Conservation (phyloP, 53 echinoderm and acorn worm genomes). For the Zoroaster sp. region DNA sequence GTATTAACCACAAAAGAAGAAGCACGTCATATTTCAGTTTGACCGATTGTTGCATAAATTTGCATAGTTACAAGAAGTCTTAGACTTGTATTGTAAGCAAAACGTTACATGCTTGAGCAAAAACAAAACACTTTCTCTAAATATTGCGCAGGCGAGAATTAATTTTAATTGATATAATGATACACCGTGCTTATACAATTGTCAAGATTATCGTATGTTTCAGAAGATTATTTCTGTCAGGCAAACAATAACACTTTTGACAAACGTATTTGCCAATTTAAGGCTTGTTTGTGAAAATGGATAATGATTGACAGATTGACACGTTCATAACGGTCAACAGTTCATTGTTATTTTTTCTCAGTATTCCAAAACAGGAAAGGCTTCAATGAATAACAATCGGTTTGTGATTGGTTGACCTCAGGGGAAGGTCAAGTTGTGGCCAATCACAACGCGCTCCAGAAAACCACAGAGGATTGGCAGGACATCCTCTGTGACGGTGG, state of each 20-base stretch:
- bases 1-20: background rate
- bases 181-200: too few relatives aligned
- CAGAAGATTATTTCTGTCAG: too few relatives aligned
- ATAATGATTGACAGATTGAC: background rate
- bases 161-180: too few relatives aligned
- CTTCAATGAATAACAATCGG: slow-evolving; percentile 1
- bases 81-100: slow-evolving; percentile 6
- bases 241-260: too few relatives aligned
- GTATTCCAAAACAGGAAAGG: background rate
- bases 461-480: background rate
- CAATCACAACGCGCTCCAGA: background rate
- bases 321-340: background rate
- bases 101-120: background rate
- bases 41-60: slow-evolving; percentile 24
- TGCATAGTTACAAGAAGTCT: slow-evolving; percentile 25
- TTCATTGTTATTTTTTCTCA: background rate
- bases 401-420: slow-evolving; percentile 22
- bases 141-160: too few relatives aligned
- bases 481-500: background rate
- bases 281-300: background rate
- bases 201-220: too few relatives aligned
- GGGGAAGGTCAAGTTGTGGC: background rate
- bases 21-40: background rate
- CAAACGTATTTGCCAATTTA: background rate
- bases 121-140: background rate